A percentile compares a stretch with the other conserved stretches of the same genome.
Evolutionary conservation across 2,888 invertebrate species (phyloP).

Genomic region (Auanema freiburgensis): DNA sequence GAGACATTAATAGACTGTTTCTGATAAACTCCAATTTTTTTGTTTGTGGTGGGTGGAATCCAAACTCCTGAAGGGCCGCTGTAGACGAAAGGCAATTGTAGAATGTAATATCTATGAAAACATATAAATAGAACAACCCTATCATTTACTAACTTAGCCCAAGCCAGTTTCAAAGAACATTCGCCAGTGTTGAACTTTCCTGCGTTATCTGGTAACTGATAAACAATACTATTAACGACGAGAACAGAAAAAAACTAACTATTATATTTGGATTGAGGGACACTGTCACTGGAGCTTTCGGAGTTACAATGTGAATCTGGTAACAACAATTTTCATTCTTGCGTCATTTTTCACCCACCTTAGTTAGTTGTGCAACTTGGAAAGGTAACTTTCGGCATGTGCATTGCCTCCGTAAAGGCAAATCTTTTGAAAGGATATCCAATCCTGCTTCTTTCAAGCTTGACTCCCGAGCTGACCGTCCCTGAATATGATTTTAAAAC

Average conservation of each 20-base stretch:
- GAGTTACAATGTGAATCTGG: slow-evolving; percentile 82
- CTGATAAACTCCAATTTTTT: slow-evolving; percentile 22
- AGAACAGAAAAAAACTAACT: neutral
- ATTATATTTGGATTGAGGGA: slow-evolving; percentile 75
- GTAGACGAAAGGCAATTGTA: slow-evolving; percentile 52
- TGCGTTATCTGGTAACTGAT: slow-evolving; percentile 27
- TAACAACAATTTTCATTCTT: slow-evolving; percentile 69
- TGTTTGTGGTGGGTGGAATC: slow-evolving; percentile 23
- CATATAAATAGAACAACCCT: neutral
- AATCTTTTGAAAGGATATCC: slow-evolving; percentile 70
- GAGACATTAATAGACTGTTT: slow-evolving; percentile 26
- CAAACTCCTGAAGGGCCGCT: slow-evolving; percentile 38
- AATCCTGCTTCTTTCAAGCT: slow-evolving; percentile 6
- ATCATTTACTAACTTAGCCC: slow-evolving; percentile 37
- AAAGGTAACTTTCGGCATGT: slow-evolving; percentile 73
- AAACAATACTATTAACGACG: slow-evolving; percentile 4
- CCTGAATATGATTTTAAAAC: neutral
- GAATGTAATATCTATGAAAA: slow-evolving; percentile 45
- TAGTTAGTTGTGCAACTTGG: slow-evolving; percentile 64
- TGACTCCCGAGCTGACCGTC: slow-evolving; percentile 10
- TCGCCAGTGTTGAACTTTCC: slow-evolving; percentile 46
- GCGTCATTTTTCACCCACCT: neutral
- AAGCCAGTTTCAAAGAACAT: slow-evolving; percentile 41
- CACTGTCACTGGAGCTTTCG: slow-evolving; percentile 88
- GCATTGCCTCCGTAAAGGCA: slow-evolving; percentile 86